Evolutionary conservation across 2,888 invertebrate genomes (phyloP).

Genomic region (Leucania comma): DNA sequence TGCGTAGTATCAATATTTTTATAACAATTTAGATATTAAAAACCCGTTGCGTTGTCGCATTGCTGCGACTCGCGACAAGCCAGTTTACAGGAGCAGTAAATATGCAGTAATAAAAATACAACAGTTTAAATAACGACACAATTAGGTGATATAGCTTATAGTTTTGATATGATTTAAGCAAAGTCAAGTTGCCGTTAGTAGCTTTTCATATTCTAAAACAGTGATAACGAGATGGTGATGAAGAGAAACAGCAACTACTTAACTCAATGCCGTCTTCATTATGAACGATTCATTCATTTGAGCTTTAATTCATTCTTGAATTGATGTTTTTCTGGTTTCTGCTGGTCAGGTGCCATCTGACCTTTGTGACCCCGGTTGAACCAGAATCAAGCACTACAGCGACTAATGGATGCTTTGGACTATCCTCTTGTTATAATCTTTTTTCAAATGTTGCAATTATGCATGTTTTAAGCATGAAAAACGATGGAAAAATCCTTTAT

Average conservation of each 20-base stretch:
- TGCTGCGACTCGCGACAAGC: too few species aligned
- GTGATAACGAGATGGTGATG: too few species aligned
- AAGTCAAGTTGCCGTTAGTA: background rate
- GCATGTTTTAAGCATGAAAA: background rate
- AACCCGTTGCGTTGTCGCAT: background rate
- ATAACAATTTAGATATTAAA: background rate
- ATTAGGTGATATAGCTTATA: background rate
- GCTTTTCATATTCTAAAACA: background rate
- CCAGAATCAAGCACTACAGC: conserved; percentile 19
- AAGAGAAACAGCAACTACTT: background rate
- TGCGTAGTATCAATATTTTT: too few species aligned
- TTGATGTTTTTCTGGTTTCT: conserved; percentile 44
- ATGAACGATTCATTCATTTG: conserved; percentile 22
- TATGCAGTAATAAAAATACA: background rate
- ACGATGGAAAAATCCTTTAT: background rate
- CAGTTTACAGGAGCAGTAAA: background rate
- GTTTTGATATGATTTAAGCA: background rate
- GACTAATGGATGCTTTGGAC: conserved; percentile 10
- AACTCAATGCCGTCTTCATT: conserved; percentile 4
- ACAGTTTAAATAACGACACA: background rate
- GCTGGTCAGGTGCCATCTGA: conserved; percentile 29
- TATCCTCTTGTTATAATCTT: background rate
- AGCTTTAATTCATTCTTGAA: conserved; percentile 31
- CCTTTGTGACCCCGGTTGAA: conserved; percentile 35
- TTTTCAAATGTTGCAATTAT: conserved; percentile 2